Percentiles rank a stretch among this genome's conserved stretches.
These are phyloP conservation scores for Meloidogyne hapla DNA, from an alignment of 1,140 invertebrate species.

Conservation along the genomic window DNA sequence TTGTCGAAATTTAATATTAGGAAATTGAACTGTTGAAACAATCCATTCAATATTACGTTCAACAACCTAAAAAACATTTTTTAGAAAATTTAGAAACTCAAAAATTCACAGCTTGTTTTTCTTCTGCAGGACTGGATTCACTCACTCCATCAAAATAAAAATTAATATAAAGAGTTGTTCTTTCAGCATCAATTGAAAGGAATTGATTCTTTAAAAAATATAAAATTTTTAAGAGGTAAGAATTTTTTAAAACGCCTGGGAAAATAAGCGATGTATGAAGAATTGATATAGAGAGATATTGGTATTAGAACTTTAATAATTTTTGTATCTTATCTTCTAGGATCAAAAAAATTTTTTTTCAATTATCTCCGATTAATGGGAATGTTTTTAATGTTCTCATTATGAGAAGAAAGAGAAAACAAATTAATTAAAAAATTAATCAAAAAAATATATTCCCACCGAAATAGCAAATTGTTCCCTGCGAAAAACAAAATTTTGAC, in stretches of 20 bases:
- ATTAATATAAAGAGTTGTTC: conserved; percentile 19
- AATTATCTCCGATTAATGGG: too few relatives aligned
- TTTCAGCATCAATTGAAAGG: conserved; percentile 28
- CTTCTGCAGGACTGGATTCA: conserved; percentile 2
- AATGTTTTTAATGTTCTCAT: too few relatives aligned
- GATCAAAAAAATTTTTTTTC: too few relatives aligned
- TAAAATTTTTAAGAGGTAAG: background rate
- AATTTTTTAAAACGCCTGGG: too few relatives aligned
- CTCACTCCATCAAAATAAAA: conserved; percentile 29
- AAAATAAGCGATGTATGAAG: too few relatives aligned
- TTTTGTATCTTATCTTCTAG: too few relatives aligned
- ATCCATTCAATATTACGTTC: conserved; percentile 32
- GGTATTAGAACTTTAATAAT: too few relatives aligned
- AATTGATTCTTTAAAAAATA: conserved; percentile 36
- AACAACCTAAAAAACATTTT: conserved; percentile 32
- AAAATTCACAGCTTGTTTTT: conserved; percentile 26
- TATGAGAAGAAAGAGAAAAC: too few relatives aligned
- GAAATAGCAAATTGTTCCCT: conserved; percentile 16
- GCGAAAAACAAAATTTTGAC: conserved; percentile 19
- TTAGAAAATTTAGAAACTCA: background rate
- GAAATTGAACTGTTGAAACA: conserved; percentile 14
- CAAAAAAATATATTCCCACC: conserved; percentile 17
- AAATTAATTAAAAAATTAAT: background rate
- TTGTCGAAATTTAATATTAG: conserved; percentile 7
- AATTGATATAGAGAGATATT: too few relatives aligned